These are phyloP conservation scores for Crotalus helleri DNA, from an alignment of 2,113 vertebrate genomes.

Conservation along the genomic window DNA sequence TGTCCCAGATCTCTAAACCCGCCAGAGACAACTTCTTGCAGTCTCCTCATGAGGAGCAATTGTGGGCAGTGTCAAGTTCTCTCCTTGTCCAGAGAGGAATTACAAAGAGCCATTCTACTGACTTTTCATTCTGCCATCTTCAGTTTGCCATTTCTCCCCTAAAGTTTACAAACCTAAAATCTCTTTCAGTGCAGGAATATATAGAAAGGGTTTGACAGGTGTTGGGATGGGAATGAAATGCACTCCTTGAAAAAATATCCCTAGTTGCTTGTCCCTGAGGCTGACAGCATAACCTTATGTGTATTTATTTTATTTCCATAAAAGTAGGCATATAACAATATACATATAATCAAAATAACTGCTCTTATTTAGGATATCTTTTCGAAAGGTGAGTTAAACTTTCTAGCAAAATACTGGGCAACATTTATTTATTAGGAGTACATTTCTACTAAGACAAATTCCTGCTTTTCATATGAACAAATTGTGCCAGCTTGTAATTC, in stretches of 20 bases:
- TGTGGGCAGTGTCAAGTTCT: not conserved
- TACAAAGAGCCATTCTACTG: not conserved
- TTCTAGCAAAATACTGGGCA: not conserved
- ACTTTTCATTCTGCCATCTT: not conserved
- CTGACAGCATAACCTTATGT: not conserved
- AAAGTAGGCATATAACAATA: not conserved
- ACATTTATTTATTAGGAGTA: not conserved
- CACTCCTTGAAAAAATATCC: constrained; percentile 35
- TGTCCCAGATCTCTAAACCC: not conserved
- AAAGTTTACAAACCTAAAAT: not conserved
- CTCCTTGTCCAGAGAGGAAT: not conserved
- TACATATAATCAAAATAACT: not conserved
- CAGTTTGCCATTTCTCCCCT: not conserved
- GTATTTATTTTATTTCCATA: not conserved
- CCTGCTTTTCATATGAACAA: not conserved
- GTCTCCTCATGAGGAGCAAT: not conserved
- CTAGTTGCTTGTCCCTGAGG: not conserved
- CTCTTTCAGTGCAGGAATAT: constrained; percentile 39
- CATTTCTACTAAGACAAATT: not conserved
- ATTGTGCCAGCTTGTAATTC: not conserved
- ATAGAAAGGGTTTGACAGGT: constrained; percentile 34
- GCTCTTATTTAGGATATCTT: not conserved
- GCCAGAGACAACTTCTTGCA: not conserved
- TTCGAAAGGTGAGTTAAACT: not conserved
- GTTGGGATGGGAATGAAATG: constrained; percentile 12